Evolutionary conservation across 2,888 invertebrate genomes (phyloP).

Genomic region (Apotomis betuletana): DNA sequence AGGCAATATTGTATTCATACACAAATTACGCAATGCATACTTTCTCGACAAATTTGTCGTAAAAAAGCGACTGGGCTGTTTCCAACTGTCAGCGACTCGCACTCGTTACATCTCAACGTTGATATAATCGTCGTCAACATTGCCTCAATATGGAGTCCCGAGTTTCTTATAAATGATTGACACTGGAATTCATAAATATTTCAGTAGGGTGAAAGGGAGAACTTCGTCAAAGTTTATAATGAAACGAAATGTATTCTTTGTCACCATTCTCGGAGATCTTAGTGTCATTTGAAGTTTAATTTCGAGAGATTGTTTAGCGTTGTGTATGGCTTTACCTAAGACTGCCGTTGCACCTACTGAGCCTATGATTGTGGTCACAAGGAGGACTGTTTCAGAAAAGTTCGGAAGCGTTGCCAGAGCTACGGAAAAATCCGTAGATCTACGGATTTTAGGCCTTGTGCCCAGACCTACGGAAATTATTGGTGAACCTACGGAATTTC

Average conservation of each 20-base stretch:
- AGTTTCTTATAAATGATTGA: constrained; percentile 27
- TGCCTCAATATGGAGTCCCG: constrained; percentile 5
- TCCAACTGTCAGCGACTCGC: neutral
- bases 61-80: neutral
- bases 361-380: neutral
- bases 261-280: constrained; percentile 10
- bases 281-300: constrained; percentile 19
- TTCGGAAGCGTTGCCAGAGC: neutral
- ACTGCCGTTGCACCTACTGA: neutral
- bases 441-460: no score
- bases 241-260: constrained; percentile 24
- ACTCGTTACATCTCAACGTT: constrained; percentile 3
- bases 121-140: neutral
- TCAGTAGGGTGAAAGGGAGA: constrained; percentile 25
- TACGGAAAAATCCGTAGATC: no score
- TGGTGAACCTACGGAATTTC: no score
- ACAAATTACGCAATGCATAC: neutral
- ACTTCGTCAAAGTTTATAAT: constrained; percentile 31
- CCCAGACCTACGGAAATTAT: no score
- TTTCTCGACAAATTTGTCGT: neutral
- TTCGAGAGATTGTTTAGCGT: constrained; percentile 12
- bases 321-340: neutral
- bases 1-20: neutral
- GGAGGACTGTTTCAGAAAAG: neutral
- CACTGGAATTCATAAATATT: constrained; percentile 35